Evolutionary conservation across 2,113 vertebrate genomes (phyloP).

Genomic region (Gymnorhina tibicen): DNA sequence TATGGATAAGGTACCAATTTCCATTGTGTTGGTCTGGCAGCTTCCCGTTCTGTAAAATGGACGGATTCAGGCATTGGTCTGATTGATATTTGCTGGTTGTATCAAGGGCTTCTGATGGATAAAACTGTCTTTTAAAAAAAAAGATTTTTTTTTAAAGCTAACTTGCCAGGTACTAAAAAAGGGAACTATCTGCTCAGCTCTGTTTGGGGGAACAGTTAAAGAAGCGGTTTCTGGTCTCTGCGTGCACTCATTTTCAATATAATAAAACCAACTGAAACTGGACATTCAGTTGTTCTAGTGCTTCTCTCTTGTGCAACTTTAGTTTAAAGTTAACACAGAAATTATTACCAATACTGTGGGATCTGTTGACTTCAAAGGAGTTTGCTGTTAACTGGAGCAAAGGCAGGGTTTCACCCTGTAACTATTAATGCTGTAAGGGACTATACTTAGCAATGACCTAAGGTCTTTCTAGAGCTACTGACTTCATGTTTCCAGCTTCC

Average conservation of each 20-base stretch:
- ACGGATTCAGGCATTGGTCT: background rate
- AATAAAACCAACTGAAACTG: background rate
- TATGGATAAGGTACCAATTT: background rate
- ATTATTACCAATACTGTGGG: background rate
- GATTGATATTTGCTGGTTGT: background rate
- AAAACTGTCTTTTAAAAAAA: background rate
- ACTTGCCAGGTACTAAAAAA: background rate
- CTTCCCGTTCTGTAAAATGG: background rate
- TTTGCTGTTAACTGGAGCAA: background rate
- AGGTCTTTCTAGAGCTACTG: conserved; percentile 32
- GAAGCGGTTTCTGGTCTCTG: background rate
- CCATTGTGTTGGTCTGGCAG: background rate
- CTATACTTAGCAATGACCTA: conserved; percentile 67
- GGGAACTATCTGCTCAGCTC: background rate
- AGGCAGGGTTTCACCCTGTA: background rate
- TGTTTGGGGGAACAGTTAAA: background rate
- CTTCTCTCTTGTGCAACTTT: background rate
- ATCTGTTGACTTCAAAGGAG: background rate
- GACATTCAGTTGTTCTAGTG: background rate
- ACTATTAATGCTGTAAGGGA: background rate
- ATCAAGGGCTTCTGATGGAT: background rate
- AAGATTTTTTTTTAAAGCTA: background rate
- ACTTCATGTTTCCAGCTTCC: background rate
- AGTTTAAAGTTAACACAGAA: conserved; percentile 14
- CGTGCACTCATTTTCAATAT: background rate